Conservation (phyloP, 2,888 invertebrate genomes). For the Tinea pellionella region DNA sequence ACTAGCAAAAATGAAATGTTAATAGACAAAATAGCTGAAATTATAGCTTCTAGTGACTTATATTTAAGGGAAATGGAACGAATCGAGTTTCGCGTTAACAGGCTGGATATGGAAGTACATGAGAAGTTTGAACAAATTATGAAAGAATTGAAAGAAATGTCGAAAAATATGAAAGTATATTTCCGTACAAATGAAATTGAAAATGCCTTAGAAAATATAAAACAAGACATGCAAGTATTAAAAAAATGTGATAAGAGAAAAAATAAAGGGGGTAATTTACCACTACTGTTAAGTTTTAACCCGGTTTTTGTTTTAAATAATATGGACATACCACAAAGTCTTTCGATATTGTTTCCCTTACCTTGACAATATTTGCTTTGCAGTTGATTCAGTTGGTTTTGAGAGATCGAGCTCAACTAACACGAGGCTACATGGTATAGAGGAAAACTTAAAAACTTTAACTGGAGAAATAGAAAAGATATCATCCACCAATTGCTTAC, state of each 20-base stretch:
- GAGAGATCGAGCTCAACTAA: slow-evolving; percentile 24
- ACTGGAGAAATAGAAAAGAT: slow-evolving; percentile 44
- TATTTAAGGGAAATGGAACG: slow-evolving; percentile 59
- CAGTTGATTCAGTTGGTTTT: not conserved
- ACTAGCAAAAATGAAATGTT: slow-evolving; percentile 34
- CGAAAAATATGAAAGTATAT: slow-evolving; percentile 27
- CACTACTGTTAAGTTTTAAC: too few relatives aligned
- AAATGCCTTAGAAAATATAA: not conserved
- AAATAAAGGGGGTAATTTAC: not conserved
- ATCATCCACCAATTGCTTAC: slow-evolving; percentile 43
- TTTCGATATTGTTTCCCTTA: too few relatives aligned
- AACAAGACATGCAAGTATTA: not conserved
- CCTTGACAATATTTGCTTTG: not conserved
- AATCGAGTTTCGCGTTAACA: slow-evolving; percentile 51
- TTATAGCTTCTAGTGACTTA: slow-evolving; percentile 51
- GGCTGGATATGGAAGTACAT: slow-evolving; percentile 55
- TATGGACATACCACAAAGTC: too few relatives aligned
- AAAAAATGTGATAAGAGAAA: not conserved
- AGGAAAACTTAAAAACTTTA: slow-evolving; percentile 36
- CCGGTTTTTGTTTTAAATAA: too few relatives aligned
- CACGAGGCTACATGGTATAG: slow-evolving; percentile 33
- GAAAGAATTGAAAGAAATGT: slow-evolving; percentile 39
- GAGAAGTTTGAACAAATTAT: slow-evolving; percentile 51
- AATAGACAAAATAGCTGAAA: slow-evolving; percentile 50
- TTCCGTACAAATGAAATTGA: not conserved